These are phyloP conservation scores for Pachyrhynchus sulphureomaculatus DNA, from an alignment of 1,140 invertebrate species.

Conservation along the genomic window DNA sequence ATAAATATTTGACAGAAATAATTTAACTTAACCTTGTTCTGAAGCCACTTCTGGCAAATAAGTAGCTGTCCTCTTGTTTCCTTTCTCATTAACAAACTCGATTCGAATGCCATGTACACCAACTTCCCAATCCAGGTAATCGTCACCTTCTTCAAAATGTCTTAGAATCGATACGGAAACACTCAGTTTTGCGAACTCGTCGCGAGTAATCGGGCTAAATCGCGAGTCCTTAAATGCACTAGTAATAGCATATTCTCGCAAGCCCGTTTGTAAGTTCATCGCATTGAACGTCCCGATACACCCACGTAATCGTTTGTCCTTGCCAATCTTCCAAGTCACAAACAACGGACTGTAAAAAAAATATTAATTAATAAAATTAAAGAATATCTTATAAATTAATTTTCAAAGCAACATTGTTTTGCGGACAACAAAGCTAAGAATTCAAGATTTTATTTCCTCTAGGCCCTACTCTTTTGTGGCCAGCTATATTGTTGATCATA, in stretches of 20 bases:
- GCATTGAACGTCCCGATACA: slow-evolving; percentile 96
- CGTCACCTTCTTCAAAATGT: slow-evolving; percentile 91
- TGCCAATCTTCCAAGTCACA: slow-evolving; percentile 98
- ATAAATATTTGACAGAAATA: not conserved
- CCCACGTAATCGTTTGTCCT: slow-evolving; percentile 86
- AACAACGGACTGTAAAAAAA: slow-evolving; percentile 87
- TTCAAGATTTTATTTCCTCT: too few species aligned
- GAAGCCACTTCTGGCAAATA: slow-evolving; percentile 96
- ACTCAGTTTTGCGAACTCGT: slow-evolving; percentile 89
- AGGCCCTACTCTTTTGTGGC: too few species aligned
- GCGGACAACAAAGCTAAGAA: too few species aligned
- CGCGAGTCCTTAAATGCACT: slow-evolving; percentile 98
- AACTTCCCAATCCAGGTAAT: slow-evolving; percentile 97
- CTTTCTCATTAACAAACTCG: slow-evolving; percentile 95
- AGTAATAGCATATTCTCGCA: slow-evolving; percentile 95
- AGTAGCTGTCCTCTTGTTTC: slow-evolving; percentile 92
- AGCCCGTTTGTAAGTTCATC: slow-evolving; percentile 88
- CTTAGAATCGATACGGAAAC: slow-evolving; percentile 94
- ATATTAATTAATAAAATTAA: too few species aligned
- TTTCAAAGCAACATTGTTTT: too few species aligned
- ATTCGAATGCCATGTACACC: slow-evolving; percentile 97
- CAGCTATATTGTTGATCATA: too few species aligned
- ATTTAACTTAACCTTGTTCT: slow-evolving; percentile 81
- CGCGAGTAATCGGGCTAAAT: slow-evolving; percentile 92
- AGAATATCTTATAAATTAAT: too few species aligned